Percentiles rank a stretch among this genome's conserved stretches.
These are phyloP conservation scores for Steinernema khuongi DNA, from an alignment of 1,140 invertebrate species.

Conservation along the genomic window DNA sequence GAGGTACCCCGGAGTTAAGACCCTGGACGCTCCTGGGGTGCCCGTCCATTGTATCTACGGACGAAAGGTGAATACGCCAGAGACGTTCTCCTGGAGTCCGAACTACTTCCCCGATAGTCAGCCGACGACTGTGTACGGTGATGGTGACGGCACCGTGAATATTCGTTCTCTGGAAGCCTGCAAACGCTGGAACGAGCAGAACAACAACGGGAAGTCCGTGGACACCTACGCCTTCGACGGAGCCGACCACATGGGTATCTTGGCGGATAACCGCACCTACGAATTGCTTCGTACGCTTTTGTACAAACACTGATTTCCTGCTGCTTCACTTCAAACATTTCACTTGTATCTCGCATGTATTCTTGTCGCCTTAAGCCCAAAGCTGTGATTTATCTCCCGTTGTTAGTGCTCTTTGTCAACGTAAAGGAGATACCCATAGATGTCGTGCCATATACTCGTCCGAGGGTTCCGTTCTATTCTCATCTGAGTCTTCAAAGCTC, in stretches of 20 bases:
- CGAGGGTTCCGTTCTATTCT: no score
- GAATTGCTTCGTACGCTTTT: no score
- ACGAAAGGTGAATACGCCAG: constrained; percentile 44
- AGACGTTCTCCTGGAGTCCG: constrained; percentile 49
- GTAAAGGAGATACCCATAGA: no score
- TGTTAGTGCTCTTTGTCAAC: no score
- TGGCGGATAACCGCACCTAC: not conserved
- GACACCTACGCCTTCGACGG: not conserved
- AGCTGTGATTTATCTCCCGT: no score
- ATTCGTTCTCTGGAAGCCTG: not conserved
- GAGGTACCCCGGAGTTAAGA: constrained; percentile 14
- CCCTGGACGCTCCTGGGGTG: constrained; percentile 46
- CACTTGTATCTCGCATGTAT: no score
- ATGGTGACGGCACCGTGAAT: constrained; percentile 82
- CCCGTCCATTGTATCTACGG: constrained; percentile 37
- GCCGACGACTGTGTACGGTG: constrained; percentile 71
- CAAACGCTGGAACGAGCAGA: not conserved
- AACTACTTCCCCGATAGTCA: constrained; percentile 65
- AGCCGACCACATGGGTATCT: not conserved
- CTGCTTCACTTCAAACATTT: no score
- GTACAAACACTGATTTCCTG: no score
- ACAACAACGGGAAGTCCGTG: no score
- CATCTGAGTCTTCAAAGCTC: no score
- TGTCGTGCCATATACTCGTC: no score
- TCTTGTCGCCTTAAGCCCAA: no score